Base-by-base conservation (phyloP, 2,888 invertebrate genomes). In the Oscheius sp. region DNA sequence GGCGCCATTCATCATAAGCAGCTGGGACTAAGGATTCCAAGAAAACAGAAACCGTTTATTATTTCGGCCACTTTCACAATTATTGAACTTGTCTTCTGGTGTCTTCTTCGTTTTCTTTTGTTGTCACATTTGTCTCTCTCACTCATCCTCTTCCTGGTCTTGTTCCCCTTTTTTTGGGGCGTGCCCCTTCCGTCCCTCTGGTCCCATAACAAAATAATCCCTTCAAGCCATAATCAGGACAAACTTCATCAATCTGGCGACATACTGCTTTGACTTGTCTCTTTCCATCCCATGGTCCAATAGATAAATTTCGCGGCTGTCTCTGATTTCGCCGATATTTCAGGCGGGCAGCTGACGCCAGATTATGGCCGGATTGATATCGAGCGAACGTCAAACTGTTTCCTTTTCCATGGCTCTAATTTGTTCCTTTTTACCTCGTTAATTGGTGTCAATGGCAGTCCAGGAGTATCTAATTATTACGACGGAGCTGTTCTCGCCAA, bases 401-500 rank as follows among this genome's bases (percentile, higher is more conserved):
- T 49, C 2, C 18, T 49, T 55, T 21, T 7, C 9, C 35, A 35
- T 3, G 35, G 35, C 35, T 9, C 49, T 18, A 49, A 49, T n/a
- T 49, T 5, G 49, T 49, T 49, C 18, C 18, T 13, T 49, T 43
- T 49, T 49, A 49, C 18, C 49, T 49, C 49, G 3, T 9, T n/a
- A 49, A 49, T 16, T 49, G 49, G 49, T 18, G 16, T 49, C 16
- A 49, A n/a, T 49, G 18, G 49, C 49, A 49, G 49, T n/a, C 49
- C 18, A 49, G 49, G 49, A 49, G 55, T 23, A 25, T 55, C 23
- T 61, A 61, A 61, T 61, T 61, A 61, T 61, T 61, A 43, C 41
- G 61, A 43, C 29, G 61, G 41, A 61, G 59, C 55, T 55, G 55
- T 59, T 59, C 61, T 61, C 23, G 61, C 61, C 43, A 61, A 61